A percentile compares a stretch with the other conserved stretches of the same genome.
Conservation (phyloP, 2,888 invertebrate species). For the Lithophane semibrunnea region DNA sequence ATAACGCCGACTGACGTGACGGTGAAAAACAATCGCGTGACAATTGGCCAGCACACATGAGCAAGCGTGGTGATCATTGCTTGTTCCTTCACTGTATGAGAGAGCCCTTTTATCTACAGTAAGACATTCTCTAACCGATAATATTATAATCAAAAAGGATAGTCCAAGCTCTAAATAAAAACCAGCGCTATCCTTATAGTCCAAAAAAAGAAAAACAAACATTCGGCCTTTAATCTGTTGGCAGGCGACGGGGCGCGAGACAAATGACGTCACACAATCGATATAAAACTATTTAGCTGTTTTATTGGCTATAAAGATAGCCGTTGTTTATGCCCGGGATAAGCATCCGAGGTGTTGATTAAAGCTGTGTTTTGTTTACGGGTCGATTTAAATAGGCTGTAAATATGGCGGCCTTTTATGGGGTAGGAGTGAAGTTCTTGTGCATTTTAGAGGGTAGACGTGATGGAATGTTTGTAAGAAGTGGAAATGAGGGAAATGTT, state of each 20-base stretch:
- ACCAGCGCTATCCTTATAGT: background rate
- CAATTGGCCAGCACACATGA: too few relatives aligned
- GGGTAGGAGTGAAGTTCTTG: constrained; percentile 16
- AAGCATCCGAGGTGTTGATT: constrained; percentile 67
- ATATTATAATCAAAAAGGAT: background rate
- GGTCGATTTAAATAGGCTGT: constrained; percentile 54
- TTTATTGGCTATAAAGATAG: constrained; percentile 81
- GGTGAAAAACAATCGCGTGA: too few relatives aligned
- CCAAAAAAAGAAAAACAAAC: constrained; percentile 38
- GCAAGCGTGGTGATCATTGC: background rate
- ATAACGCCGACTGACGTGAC: too few relatives aligned
- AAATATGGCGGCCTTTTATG: constrained; percentile 51
- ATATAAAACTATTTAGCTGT: constrained; percentile 82
- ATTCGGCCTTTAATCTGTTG: constrained; percentile 71
- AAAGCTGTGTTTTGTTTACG: constrained; percentile 59
- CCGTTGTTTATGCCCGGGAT: constrained; percentile 67
- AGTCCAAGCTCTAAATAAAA: constrained; percentile 29
- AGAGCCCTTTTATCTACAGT: background rate
- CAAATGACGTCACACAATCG: constrained; percentile 78
- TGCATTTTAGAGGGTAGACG: background rate
- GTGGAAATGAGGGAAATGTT: background rate
- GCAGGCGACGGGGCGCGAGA: constrained; percentile 74
- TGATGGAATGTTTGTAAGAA: constrained; percentile 9
- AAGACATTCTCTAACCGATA: background rate
- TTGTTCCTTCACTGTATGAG: background rate